Conservation (phyloP, 2,888 invertebrate genomes). For the Dorcus hopei region DNA sequence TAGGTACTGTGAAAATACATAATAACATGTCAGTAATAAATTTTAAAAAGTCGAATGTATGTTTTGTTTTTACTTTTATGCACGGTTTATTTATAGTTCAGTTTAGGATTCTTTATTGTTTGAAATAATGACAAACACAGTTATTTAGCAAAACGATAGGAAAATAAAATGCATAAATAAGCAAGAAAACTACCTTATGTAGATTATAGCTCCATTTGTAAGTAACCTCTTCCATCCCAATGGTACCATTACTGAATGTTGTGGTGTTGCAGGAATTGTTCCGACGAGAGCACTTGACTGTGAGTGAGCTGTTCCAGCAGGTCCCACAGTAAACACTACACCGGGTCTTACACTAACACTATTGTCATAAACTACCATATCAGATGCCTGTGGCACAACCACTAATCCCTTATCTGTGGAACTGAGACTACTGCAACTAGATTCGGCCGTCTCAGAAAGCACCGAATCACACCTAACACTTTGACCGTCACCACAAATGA, state of each 20-base stretch:
- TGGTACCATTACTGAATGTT: constrained; percentile 56
- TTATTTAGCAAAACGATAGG: no score
- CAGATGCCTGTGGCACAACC: constrained; percentile 35
- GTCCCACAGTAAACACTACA: constrained; percentile 43
- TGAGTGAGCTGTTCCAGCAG: constrained; percentile 31
- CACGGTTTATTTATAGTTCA: no score
- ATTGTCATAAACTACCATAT: constrained; percentile 49
- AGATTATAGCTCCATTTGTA: constrained; percentile 69
- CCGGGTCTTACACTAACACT: constrained; percentile 43
- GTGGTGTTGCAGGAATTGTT: constrained; percentile 18
- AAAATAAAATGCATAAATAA: no score
- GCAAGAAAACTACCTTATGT: constrained; percentile 62
- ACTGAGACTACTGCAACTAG: constrained; percentile 56
- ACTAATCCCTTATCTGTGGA: constrained; percentile 47
- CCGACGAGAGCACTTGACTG: constrained; percentile 25
- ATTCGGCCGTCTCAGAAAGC: constrained; percentile 59
- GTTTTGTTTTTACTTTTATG: no score
- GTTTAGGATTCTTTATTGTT: no score
- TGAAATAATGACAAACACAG: no score
- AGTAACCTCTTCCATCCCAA: constrained; percentile 75
- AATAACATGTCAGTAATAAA: no score
- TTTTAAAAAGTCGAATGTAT: no score
- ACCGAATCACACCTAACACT: constrained; percentile 56
- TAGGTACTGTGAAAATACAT: no score
- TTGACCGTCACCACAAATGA: constrained; percentile 44